These are phyloP conservation scores for Scaptomyza pallida DNA, from an alignment of 1,140 invertebrate species.

Conservation along the genomic window DNA sequence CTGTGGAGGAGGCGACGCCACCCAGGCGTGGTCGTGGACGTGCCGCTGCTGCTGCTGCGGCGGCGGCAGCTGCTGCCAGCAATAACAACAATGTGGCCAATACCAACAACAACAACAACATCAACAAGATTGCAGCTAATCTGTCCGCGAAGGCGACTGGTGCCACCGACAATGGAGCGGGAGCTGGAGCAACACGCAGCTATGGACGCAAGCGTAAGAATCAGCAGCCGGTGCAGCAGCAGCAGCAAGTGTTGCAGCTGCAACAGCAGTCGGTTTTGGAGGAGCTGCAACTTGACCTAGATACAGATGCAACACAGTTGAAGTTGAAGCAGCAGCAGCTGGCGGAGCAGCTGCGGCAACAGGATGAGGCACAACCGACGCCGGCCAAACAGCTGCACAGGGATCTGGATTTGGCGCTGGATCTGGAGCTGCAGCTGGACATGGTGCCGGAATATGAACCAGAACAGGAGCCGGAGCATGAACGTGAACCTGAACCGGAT, in stretches of 20 bases:
- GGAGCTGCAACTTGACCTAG: background rate
- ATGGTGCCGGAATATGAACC: conserved; percentile 22
- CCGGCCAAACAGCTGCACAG: conserved; percentile 68
- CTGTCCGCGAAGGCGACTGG: conserved; percentile 72
- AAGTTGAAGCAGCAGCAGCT: conserved; percentile 14
- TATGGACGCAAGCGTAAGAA: conserved; percentile 81
- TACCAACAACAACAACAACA: conserved; percentile 73
- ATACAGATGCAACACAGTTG: background rate
- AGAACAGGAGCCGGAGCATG: conserved; percentile 38
- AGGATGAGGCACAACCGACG: conserved; percentile 47
- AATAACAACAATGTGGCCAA: conserved; percentile 61
- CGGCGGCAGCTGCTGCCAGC: conserved; percentile 18
- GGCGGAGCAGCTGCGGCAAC: conserved; percentile 20
- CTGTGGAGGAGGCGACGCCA: background rate
- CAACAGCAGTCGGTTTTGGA: background rate
- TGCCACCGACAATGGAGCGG: conserved; percentile 39
- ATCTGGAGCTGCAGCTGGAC: conserved; percentile 52
- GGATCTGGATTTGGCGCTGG: conserved; percentile 45
- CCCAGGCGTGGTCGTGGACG: conserved; percentile 56
- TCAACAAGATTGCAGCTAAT: conserved; percentile 77
- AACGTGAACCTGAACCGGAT: conserved; percentile 55
- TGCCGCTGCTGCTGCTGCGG: conserved; percentile 35
- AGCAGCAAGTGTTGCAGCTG: conserved; percentile 61
- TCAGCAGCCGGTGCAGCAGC: conserved; percentile 73
- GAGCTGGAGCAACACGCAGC: conserved; percentile 50